Conservation (phyloP, 2,888 invertebrate genomes). For the Fabriciana adippe region DNA sequence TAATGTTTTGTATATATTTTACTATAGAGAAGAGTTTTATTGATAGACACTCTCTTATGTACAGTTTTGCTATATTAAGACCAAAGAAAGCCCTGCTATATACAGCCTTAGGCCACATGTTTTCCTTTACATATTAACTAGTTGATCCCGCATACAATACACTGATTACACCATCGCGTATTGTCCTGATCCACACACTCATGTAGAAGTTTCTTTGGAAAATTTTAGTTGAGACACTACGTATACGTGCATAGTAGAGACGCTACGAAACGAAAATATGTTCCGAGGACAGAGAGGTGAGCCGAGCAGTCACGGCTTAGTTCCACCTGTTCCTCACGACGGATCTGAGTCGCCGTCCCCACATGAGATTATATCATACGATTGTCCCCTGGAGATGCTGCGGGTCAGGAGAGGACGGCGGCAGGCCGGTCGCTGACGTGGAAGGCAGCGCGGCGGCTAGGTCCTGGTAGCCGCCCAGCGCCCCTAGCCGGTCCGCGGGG, state of each 20-base stretch:
- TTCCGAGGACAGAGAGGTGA: constrained; percentile 45
- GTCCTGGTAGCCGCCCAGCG: constrained; percentile 76
- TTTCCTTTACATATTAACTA: constrained; percentile 71
- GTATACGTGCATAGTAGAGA: constrained; percentile 60
- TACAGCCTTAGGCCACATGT: constrained; percentile 58
- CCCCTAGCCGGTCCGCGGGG: constrained; percentile 73
- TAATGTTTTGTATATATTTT: constrained; percentile 39
- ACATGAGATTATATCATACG: constrained; percentile 97
- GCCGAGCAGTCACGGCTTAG: constrained; percentile 56
- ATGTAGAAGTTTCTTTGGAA: constrained; percentile 35
- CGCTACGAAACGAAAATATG: constrained; percentile 57
- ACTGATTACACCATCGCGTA: constrained; percentile 35
- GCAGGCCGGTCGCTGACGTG: constrained; percentile 59
- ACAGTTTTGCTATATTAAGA: constrained; percentile 46
- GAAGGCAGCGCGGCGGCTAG: constrained; percentile 70
- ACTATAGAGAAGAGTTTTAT: constrained; percentile 32
- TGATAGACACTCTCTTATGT: constrained; percentile 42
- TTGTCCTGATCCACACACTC: constrained; percentile 42
- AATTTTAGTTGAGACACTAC: constrained; percentile 42
- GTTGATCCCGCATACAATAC: constrained; percentile 78
- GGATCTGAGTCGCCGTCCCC: constrained; percentile 93
- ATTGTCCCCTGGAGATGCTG: constrained; percentile 94
- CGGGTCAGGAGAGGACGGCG: constrained; percentile 79
- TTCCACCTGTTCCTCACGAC: constrained; percentile 88
- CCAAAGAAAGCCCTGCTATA: constrained; percentile 52